Conservation (phyloP, 2,113 vertebrate species). For the Agelaius phoeniceus region DNA sequence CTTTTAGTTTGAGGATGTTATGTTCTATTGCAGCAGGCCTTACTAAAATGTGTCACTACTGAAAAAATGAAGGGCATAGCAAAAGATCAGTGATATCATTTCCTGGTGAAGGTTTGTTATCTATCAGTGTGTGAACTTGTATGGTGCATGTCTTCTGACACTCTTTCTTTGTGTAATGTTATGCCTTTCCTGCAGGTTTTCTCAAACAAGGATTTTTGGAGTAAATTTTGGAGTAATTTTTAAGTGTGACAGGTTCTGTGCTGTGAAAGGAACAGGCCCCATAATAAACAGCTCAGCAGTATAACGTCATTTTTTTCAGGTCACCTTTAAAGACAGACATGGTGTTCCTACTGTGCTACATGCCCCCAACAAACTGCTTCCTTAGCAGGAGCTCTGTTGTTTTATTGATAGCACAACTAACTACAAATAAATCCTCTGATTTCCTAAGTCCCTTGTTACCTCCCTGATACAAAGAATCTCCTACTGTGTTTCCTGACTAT, state of each 20-base stretch:
- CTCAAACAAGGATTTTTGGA: not conserved
- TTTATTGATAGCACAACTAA: slow-evolving; percentile 53
- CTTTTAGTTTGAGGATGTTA: not conserved
- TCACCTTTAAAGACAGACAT: slow-evolving; percentile 47
- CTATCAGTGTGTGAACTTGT: not conserved
- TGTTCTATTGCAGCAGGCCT: rapidly evolving
- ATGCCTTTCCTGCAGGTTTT: not conserved
- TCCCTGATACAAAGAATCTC: not conserved
- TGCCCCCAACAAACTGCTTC: slow-evolving; percentile 33
- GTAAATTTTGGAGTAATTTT: not conserved
- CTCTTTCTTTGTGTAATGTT: not conserved
- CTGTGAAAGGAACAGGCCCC: not conserved
- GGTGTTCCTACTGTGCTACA: slow-evolving; percentile 40
- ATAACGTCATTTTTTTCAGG: slow-evolving; percentile 20
- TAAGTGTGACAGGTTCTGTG: not conserved
- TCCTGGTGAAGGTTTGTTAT: not conserved
- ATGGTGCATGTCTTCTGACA: not conserved
- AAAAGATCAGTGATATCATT: not conserved
- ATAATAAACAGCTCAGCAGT: slow-evolving; percentile 22
- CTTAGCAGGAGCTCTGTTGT: slow-evolving; percentile 51
- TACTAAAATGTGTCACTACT: not conserved
- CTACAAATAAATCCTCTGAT: slow-evolving; percentile 46
- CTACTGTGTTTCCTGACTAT: slow-evolving; percentile 28
- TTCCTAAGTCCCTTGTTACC: not conserved
- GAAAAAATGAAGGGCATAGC: not conserved